A percentile compares a stretch with the other conserved stretches of the same genome.
Conservation (phyloP, 2,797 vertebrate species). For the Malacoraja senta region DNA sequence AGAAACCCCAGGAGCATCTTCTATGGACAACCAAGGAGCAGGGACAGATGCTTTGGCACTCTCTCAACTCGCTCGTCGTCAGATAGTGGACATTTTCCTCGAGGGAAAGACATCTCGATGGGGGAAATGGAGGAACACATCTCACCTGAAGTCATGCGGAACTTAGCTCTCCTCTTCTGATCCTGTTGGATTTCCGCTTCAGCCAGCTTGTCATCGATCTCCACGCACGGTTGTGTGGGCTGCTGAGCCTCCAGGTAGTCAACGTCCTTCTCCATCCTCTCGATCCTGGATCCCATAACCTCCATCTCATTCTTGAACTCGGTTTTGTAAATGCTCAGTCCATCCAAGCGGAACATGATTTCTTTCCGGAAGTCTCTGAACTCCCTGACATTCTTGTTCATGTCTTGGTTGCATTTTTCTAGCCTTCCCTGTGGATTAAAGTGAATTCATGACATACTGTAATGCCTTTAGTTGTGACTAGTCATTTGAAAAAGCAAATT, state of each 20-base stretch:
- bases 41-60: neutral
- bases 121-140: neutral
- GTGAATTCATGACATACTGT: neutral
- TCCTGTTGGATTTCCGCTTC: constrained; percentile 70
- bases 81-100: neutral
- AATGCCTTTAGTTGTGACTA: too few species aligned
- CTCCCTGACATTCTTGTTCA: constrained; percentile 63
- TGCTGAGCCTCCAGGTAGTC: constrained; percentile 76
- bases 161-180: constrained; percentile 60
- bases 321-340: constrained; percentile 54
- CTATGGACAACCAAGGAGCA: neutral
- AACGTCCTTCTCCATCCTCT: constrained; percentile 77
- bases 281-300: constrained; percentile 62
- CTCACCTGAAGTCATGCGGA: constrained; percentile 69
- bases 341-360: constrained; percentile 58
- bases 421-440: constrained; percentile 66
- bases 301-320: constrained; percentile 69
- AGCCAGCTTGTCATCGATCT: constrained; percentile 70
- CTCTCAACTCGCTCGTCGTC: neutral
- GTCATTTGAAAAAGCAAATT: too few species aligned
- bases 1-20: neutral
- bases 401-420: constrained; percentile 70
- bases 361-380: constrained; percentile 70
- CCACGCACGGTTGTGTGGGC: constrained; percentile 60
- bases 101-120: neutral